These are phyloP conservation scores for Esperia sulphurella DNA, from an alignment of 2,888 invertebrate genomes.

Conservation along the genomic window DNA sequence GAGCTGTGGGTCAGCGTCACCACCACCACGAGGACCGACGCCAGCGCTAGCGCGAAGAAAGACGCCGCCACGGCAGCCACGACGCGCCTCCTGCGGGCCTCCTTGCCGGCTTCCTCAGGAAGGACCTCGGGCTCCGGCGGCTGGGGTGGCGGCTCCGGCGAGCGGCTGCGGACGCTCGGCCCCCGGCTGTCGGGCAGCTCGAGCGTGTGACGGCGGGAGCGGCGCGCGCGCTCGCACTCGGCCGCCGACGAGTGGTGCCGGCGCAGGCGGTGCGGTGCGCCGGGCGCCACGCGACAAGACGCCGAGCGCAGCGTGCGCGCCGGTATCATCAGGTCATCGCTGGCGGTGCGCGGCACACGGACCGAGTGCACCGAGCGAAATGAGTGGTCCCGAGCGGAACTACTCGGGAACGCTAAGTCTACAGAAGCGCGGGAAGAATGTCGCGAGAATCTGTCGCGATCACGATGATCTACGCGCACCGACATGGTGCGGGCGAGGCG, in stretches of 20 bases:
- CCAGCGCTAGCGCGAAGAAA: slow-evolving; percentile 85
- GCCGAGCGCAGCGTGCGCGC: slow-evolving; percentile 71
- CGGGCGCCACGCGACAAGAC: slow-evolving; percentile 67
- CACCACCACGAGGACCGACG: slow-evolving; percentile 87
- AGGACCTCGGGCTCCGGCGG: slow-evolving; percentile 61
- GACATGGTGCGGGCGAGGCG: slow-evolving; percentile 74
- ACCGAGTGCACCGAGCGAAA: slow-evolving; percentile 71
- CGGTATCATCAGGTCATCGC: slow-evolving; percentile 73
- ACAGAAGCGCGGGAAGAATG: slow-evolving; percentile 75
- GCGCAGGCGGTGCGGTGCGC: slow-evolving; percentile 68
- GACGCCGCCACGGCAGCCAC: slow-evolving; percentile 85
- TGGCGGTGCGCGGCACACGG: slow-evolving; percentile 65
- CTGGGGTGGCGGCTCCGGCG: slow-evolving; percentile 59
- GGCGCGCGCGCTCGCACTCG: slow-evolving; percentile 70
- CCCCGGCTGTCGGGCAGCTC: slow-evolving; percentile 67
- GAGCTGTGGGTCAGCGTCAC: slow-evolving; percentile 87
- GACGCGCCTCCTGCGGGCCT: slow-evolving; percentile 83
- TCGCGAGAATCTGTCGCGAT: slow-evolving; percentile 71
- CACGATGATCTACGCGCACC: slow-evolving; percentile 70
- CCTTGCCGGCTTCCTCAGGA: slow-evolving; percentile 80
- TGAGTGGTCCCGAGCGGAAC: slow-evolving; percentile 65
- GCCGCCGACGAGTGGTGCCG: slow-evolving; percentile 73
- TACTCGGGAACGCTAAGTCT: slow-evolving; percentile 63
- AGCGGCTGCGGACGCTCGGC: slow-evolving; percentile 67
- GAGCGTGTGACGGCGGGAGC: slow-evolving; percentile 65